Conservation (phyloP, 2,888 invertebrate genomes). For the Melanchra persicariae region DNA sequence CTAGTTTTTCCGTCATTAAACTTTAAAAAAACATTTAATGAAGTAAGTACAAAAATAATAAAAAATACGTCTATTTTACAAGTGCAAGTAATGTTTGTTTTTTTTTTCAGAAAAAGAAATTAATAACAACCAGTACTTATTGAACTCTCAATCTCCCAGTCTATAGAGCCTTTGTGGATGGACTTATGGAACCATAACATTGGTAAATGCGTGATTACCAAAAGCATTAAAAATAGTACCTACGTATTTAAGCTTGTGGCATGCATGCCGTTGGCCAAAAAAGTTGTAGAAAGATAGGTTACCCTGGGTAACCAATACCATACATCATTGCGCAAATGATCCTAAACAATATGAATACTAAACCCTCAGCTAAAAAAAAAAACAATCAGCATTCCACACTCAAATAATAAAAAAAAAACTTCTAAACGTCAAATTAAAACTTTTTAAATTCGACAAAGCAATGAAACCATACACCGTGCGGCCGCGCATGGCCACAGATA, state of each 20-base stretch:
- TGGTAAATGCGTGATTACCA: too few relatives aligned
- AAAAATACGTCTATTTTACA: neutral
- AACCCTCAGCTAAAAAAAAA: slow-evolving; percentile 22
- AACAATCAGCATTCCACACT: slow-evolving; percentile 37
- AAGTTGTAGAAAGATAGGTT: neutral
- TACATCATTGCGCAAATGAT: slow-evolving; percentile 16
- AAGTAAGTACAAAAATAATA: neutral
- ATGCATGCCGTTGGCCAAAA: slow-evolving; percentile 15
- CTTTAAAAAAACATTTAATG: neutral
- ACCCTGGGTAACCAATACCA: slow-evolving; percentile 17
- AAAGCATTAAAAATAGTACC: too few relatives aligned
- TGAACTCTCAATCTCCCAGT: neutral
- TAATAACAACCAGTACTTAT: too few relatives aligned
- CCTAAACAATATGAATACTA: slow-evolving; percentile 16
- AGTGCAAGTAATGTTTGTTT: neutral
- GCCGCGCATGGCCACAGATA: slow-evolving; percentile 65
- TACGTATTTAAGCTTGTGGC: too few relatives aligned
- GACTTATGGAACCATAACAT: too few relatives aligned
- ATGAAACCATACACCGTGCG: slow-evolving; percentile 61
- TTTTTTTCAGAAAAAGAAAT: too few relatives aligned
- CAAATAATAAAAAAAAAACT: slow-evolving; percentile 34
- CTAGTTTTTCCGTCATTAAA: neutral
- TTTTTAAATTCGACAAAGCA: slow-evolving; percentile 62
- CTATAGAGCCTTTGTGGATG: neutral
- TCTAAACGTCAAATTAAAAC: slow-evolving; percentile 53